Conservation (phyloP, 2,888 invertebrate species). For the Mythimna vitellina region DNA sequence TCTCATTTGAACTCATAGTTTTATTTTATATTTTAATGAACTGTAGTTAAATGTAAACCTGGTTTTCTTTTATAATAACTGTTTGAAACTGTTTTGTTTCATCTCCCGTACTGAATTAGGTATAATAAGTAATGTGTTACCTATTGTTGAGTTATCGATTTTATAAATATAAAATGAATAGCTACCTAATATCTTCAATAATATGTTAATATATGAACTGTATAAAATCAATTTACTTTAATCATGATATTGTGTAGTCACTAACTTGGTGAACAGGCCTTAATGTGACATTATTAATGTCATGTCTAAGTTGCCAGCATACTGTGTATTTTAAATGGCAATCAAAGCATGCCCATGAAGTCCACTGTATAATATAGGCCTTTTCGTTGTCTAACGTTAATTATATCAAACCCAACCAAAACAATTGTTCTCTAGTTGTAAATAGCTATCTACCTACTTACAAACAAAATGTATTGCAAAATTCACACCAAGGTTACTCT, state of each 20-base stretch:
- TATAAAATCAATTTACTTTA: constrained; percentile 7
- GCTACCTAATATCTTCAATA: neutral
- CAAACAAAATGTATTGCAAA: neutral
- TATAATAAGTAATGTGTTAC: constrained; percentile 23
- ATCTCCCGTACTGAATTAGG: constrained; percentile 12
- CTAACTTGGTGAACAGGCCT: neutral
- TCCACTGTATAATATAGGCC: neutral
- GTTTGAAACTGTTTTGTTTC: constrained; percentile 27
- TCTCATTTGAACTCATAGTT: constrained; percentile 59
- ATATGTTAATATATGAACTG: neutral
- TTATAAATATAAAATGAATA: neutral
- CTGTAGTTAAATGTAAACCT: constrained; percentile 10
- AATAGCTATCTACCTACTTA: neutral
- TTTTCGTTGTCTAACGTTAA: neutral
- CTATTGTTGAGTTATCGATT: constrained; percentile 20
- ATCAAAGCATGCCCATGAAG: neutral
- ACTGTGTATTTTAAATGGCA: neutral
- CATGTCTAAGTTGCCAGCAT: neutral
- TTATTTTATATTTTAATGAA: constrained; percentile 32
- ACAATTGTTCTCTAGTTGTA: neutral
- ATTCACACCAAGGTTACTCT: constrained; percentile 5
- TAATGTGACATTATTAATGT: neutral
- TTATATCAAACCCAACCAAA: neutral
- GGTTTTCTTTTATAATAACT: constrained; percentile 9
- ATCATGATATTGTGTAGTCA: neutral